Evolutionary conservation across 2,113 vertebrate species (phyloP).

Genomic region (Microcebus murinus): DNA sequence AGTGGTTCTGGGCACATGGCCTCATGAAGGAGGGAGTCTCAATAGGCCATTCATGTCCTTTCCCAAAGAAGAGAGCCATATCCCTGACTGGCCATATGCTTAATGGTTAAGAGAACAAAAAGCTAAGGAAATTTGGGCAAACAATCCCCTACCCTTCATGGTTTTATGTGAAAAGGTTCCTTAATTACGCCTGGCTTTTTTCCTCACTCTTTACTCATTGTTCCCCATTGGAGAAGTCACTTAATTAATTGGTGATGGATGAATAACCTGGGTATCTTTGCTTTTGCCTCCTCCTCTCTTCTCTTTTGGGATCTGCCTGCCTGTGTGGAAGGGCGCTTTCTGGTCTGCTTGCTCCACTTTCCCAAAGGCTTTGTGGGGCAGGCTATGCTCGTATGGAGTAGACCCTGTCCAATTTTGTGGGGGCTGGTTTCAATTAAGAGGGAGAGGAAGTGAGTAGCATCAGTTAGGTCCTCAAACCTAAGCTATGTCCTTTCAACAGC

Average conservation of each 20-base stretch:
- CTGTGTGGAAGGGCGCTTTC: not conserved
- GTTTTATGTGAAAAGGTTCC: not conserved
- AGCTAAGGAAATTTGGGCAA: not conserved
- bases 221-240: not conserved
- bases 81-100: not conserved
- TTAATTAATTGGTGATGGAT: not conserved
- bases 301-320: not conserved
- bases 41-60: not conserved
- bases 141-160: not conserved
- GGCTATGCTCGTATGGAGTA: not conserved
- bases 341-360: not conserved
- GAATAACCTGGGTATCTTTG: not conserved
- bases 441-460: not conserved
- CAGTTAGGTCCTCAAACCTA: not conserved
- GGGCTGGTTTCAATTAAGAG: not conserved
- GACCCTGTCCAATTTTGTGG: not conserved
- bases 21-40: not conserved
- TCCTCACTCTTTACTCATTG: not conserved
- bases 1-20: not conserved
- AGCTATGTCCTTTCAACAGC: not conserved
- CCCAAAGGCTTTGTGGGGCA: not conserved
- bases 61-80: not conserved
- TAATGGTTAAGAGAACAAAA: constrained; percentile 4
- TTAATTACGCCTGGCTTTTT: not conserved
- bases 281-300: not conserved